Evolutionary conservation across 2,888 invertebrate genomes (phyloP), one percentile per base, ranked within the genome.

Genomic region (Eupithecia insigniata): DNA sequence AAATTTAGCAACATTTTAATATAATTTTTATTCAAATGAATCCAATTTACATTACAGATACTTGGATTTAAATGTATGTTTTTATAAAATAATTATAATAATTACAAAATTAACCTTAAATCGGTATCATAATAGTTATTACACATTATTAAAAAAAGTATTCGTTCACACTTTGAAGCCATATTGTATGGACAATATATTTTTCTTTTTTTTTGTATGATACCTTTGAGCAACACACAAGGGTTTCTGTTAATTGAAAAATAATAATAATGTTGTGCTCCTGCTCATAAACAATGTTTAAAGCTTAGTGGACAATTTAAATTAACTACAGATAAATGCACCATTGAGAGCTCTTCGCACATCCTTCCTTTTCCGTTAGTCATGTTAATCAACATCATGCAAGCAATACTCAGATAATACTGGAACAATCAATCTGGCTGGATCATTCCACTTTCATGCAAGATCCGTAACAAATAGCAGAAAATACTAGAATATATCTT

Each of bases 21-120:
- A 94, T 94, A 94, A 94, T 93, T 94, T 93, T 94, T 94, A 94
- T 93, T 94, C 89, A 94, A 94, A 94, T 94, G 88, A 94, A 94
- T 92, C 92, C 88, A 93, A 92, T 93, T 90, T 94, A 93, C 92
- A 92, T 91, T 91, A 92, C 90, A 90, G 91, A 92, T 92, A 91
- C 90, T 92, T 92, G 89, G 87, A 90, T 89, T 90, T 90, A 88
- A 89, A 90, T 91, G 90, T 92, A 92, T 83, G 89, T 91, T 77
- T 92, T 85, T 88, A 89, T 93, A 92, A 92, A 94, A 92, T 92
- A 90, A 92, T 90, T 88, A 91, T 90, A 89, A 88, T 92, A 91
- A 92, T 93, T 93, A 93, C 91, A 93, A 94, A 93, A 92, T 92
- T 91, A 93, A 87, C 89, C 92, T 91, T 92, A 92, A 60, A 74